Percentiles rank a stretch among this genome's conserved stretches.
These are phyloP conservation scores for Pholis gunnellus DNA, from an alignment of 2,113 vertebrate genomes.

Conservation along the genomic window DNA sequence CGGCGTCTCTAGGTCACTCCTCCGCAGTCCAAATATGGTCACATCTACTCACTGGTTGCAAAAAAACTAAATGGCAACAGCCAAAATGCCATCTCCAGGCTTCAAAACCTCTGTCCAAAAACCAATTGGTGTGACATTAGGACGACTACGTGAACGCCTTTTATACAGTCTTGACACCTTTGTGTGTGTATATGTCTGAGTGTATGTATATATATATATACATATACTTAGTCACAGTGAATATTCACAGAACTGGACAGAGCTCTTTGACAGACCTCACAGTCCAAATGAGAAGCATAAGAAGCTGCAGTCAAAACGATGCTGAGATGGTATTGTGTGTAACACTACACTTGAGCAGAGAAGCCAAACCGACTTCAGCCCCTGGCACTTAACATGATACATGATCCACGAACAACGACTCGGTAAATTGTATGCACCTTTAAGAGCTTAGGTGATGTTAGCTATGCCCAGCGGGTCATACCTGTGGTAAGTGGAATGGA, in stretches of 20 bases:
- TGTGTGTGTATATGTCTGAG: background rate
- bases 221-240: no score
- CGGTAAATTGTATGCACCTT: constrained; percentile 54
- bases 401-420: constrained; percentile 48
- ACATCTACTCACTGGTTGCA: background rate
- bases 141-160: background rate
- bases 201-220: background rate
- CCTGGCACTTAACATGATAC: constrained; percentile 50
- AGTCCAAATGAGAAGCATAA: background rate
- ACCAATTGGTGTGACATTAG: no score
- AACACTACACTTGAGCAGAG: constrained; percentile 21
- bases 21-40: background rate
- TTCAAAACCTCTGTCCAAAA: no score
- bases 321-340: constrained; percentile 14
- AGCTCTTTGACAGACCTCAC: no score
- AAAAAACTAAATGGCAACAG: background rate
- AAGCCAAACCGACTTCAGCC: constrained; percentile 33
- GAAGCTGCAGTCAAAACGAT: background rate
- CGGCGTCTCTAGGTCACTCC: no score
- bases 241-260: no score
- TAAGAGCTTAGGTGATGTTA: constrained; percentile 31
- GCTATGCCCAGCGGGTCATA: constrained; percentile 26
- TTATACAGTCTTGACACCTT: background rate
- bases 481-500: constrained; percentile 34
- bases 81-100: no score